A percentile compares a stretch with the other conserved stretches of the same genome.
Evolutionary conservation across 1,140 invertebrate species (phyloP).

Genomic region (Brachionus plicatilis): DNA sequence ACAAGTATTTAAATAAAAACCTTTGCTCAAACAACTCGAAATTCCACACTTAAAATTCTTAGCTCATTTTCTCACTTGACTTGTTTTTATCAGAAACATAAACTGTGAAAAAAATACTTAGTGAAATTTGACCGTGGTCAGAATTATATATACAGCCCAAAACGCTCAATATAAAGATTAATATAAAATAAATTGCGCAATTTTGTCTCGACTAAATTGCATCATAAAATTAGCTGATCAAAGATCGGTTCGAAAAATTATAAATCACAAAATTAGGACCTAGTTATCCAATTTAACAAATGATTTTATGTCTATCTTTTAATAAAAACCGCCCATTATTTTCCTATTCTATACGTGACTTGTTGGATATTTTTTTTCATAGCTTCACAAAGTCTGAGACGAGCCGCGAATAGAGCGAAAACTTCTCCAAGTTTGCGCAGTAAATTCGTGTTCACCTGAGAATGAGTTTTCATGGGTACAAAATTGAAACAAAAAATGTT

Average conservation of each 20-base stretch:
- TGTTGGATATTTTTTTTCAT: not conserved
- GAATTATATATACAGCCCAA: not conserved
- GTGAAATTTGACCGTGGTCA: not conserved
- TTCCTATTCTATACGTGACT: not conserved
- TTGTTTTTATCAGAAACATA: not conserved
- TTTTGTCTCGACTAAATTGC: not conserved
- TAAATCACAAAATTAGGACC: not conserved
- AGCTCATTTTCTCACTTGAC: constrained; percentile 9
- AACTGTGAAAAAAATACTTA: constrained; percentile 5
- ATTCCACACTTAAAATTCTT: constrained; percentile 20
- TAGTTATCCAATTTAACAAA: not conserved
- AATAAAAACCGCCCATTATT: not conserved
- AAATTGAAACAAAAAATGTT: not conserved
- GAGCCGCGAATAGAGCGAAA: not conserved
- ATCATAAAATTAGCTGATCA: not conserved
- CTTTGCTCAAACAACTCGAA: constrained; percentile 5
- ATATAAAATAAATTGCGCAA: not conserved
- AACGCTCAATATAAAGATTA: not conserved
- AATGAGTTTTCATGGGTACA: not conserved
- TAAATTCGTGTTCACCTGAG: constrained; percentile 12
- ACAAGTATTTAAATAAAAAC: not conserved
- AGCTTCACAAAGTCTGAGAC: not conserved
- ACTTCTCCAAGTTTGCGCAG: not conserved
- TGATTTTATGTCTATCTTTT: not conserved
- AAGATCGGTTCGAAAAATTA: not conserved